Evolutionary conservation across 37 sponge, comb jelly and placozoan genomes (phyloP), one percentile per base, ranked within the genome.

Genomic region (Hexactinellida sp.): DNA sequence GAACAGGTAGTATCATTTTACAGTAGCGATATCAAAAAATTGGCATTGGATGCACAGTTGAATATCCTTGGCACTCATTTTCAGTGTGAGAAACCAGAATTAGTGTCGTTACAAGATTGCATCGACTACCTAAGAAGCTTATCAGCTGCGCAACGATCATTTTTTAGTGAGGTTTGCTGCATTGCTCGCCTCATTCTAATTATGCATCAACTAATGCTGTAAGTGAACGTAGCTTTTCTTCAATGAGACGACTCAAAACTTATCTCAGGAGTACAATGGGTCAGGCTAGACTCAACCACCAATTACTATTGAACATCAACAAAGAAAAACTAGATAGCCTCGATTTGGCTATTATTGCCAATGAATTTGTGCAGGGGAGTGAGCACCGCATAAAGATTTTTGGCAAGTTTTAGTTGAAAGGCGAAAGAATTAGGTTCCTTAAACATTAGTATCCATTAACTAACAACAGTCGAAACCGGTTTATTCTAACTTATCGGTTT

Each of bases 311-410:
- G 36, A 87, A 83, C 76, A 88, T 89, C 39, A 87, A 91, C 85
- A 87, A 91, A 54, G 89, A 91, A 38, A 37, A 55, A 37, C 83
- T 91, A 10, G 89, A 89, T 84, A 36, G 23, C 3, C 54, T 91
- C 34, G 82, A 91, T 35, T 63, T 91, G 36, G 37, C 16, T 34
- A 82, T 37, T 19, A 84, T 87, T 39, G 87, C 87, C 83, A 91
- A 89, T 88, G 87, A 91, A 38, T 91, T 91, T 91, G 87, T 91
- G 0, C 25, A 85, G 23, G 85, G 63, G 37, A 91, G 85, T 84
- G 91, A 91, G 63, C 91, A 88, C 28, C 82, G 89, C 7, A 51
- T 85, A 54, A 55, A 85, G 37, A 52, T 89, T 24, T 91, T 91
- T 71, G 91, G 91, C 37, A 88, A 88, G 25, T 91, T 91, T 84